A percentile compares a stretch with the other conserved stretches of the same genome.
Conservation (phyloP, 2,888 invertebrate genomes). For the Campaea margaritaria region DNA sequence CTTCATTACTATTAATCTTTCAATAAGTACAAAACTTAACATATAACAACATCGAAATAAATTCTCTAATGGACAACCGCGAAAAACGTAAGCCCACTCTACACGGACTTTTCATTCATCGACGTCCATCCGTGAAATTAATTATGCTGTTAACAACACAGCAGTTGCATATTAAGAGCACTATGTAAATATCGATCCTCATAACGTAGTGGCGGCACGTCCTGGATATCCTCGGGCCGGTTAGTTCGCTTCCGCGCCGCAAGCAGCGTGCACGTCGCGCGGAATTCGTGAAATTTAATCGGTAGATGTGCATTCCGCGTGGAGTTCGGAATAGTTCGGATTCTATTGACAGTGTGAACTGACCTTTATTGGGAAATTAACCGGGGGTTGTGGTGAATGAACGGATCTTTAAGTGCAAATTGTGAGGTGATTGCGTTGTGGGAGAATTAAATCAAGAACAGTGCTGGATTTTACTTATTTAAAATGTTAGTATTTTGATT, state of each 20-base stretch:
- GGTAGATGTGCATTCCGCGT: constrained; percentile 53
- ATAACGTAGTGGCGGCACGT: constrained; percentile 74
- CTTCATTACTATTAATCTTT: background rate
- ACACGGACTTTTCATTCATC: constrained; percentile 35
- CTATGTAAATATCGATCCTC: constrained; percentile 83
- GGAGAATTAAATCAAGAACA: background rate
- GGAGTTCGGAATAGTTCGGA: constrained; percentile 32
- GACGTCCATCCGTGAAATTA: constrained; percentile 43
- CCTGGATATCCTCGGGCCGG: constrained; percentile 76
- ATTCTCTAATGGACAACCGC: constrained; percentile 19
- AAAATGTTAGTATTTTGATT: constrained; percentile 36
- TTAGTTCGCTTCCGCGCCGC: constrained; percentile 79
- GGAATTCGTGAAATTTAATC: constrained; percentile 62
- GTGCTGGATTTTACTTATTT: constrained; percentile 15
- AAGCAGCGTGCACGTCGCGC: constrained; percentile 69
- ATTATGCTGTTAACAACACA: constrained; percentile 53
- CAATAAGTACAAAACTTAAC: background rate
- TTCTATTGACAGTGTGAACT: constrained; percentile 51
- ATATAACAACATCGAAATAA: background rate
- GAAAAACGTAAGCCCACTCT: constrained; percentile 11
- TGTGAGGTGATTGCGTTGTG: background rate
- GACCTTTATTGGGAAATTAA: constrained; percentile 43
- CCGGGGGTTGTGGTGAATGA: constrained; percentile 30
- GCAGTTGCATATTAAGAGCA: constrained; percentile 78
- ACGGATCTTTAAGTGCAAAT: constrained; percentile 15